Conservation (phyloP, 23 tunicate genomes). For the Botrylloides violaceus region DNA sequence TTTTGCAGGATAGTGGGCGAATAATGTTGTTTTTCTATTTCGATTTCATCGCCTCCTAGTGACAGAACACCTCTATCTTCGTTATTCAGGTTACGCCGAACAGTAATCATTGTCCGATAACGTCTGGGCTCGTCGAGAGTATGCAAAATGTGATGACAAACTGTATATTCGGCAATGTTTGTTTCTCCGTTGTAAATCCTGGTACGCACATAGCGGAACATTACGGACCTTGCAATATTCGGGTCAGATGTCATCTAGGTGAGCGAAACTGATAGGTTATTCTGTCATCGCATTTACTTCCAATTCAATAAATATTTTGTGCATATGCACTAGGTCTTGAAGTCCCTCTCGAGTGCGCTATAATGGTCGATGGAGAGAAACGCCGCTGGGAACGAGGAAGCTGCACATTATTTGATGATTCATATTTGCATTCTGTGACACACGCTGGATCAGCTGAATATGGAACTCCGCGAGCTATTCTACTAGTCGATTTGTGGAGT, state of each 20-base stretch:
- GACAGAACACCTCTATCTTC: background rate
- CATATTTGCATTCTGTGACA: constrained; percentile 52
- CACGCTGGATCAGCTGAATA: background rate
- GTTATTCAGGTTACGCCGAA: constrained; percentile 31
- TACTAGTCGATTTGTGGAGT: constrained; percentile 85
- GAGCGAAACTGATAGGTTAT: too few species aligned
- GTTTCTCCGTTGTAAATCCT: constrained; percentile 70
- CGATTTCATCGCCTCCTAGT: background rate
- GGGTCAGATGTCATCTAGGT: constrained; percentile 84
- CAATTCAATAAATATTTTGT: too few species aligned
- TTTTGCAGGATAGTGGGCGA: background rate
- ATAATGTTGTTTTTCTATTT: too few species aligned
- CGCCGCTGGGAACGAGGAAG: constrained; percentile 29
- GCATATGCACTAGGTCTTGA: constrained; percentile 62
- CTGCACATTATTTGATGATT: constrained; percentile 68
- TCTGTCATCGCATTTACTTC: too few species aligned
- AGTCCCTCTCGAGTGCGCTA: constrained; percentile 18
- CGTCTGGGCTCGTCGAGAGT: constrained; percentile 16
- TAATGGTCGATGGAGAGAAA: constrained; percentile 21
- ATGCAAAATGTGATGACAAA: constrained; percentile 20
- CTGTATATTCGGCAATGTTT: constrained; percentile 74
- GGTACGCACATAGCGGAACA: constrained; percentile 59
- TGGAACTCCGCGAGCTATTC: constrained; percentile 20
- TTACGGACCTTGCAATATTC: constrained; percentile 74
- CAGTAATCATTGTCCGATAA: constrained; percentile 38